Percentiles rank a stretch among this genome's conserved stretches.
Conservation (phyloP, 2,888 invertebrate genomes). For the Sicus ferrugineus region DNA sequence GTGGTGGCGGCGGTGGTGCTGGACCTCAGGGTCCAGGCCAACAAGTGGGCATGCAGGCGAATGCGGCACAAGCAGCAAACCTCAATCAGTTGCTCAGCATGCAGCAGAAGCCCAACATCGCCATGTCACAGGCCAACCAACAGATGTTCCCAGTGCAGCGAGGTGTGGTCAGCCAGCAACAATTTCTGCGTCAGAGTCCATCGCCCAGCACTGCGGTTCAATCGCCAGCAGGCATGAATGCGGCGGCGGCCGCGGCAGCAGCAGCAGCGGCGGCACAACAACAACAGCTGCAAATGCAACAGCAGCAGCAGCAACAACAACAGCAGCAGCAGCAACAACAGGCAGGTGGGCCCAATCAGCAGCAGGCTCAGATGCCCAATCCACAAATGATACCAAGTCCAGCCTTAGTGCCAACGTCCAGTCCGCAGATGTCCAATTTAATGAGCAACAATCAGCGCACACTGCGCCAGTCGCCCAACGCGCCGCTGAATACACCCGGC, state of each 20-base stretch:
- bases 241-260: constrained; percentile 57
- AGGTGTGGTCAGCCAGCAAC: constrained; percentile 73
- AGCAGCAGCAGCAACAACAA: constrained; percentile 55
- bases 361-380: constrained; percentile 56
- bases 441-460: constrained; percentile 67
- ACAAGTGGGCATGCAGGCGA: constrained; percentile 53
- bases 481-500: constrained; percentile 82
- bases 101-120: constrained; percentile 59
- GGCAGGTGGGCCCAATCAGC: constrained; percentile 42
- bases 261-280: constrained; percentile 54
- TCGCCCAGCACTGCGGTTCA: constrained; percentile 72
- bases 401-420: constrained; percentile 74
- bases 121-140: constrained; percentile 64
- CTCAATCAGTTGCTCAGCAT: constrained; percentile 61
- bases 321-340: constrained; percentile 51
- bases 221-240: constrained; percentile 58
- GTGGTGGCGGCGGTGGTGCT: constrained; percentile 44
- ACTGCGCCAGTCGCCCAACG: constrained; percentile 82
- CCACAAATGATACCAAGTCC: constrained; percentile 76
- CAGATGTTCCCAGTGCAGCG: constrained; percentile 68
- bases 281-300: constrained; percentile 57
- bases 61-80: constrained; percentile 54
- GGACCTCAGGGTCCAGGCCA: constrained; percentile 52
- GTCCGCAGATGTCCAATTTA: constrained; percentile 71
- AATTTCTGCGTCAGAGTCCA: constrained; percentile 82